Evolutionary conservation across 2,797 vertebrate species (phyloP).

Genomic region (Antennarius maculatus): DNA sequence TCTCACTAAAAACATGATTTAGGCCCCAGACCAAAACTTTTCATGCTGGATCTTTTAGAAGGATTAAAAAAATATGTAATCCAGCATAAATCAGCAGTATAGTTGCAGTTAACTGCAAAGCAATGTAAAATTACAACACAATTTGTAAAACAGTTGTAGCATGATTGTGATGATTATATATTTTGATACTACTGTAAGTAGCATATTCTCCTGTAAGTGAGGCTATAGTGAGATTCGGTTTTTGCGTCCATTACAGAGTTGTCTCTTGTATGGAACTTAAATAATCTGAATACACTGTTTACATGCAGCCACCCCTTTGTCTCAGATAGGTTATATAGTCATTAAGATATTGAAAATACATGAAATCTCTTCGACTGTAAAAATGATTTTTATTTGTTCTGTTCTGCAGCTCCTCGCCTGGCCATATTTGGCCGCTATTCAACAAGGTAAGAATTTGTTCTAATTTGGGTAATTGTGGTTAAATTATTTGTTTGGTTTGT

Average conservation of each 20-base stretch:
- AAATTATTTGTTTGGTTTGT: background rate
- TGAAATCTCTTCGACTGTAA: too few species aligned
- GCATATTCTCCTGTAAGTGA: background rate
- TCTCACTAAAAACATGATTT: too few species aligned
- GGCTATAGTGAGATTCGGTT: background rate
- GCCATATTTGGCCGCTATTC: slow-evolving; percentile 72
- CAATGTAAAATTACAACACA: too few species aligned
- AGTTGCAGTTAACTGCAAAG: too few species aligned
- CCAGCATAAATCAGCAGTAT: too few species aligned
- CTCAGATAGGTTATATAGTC: too few species aligned
- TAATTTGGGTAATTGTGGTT: slow-evolving; percentile 9
- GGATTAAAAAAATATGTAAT: too few species aligned
- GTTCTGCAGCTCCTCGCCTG: slow-evolving; percentile 78
- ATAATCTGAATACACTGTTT: background rate
- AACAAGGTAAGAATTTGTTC: slow-evolving; percentile 72
- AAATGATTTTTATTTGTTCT: background rate
- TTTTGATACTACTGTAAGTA: background rate
- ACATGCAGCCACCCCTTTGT: too few species aligned
- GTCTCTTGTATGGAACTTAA: background rate
- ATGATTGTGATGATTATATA: background rate
- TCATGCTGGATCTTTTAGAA: too few species aligned
- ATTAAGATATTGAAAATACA: too few species aligned
- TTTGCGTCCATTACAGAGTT: background rate
- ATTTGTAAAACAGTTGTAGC: too few species aligned
- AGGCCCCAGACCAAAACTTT: too few species aligned